Evolutionary conservation across 2,888 invertebrate species (phyloP), one percentile per base, ranked within the genome.

Genomic region (Orthosia incerta): DNA sequence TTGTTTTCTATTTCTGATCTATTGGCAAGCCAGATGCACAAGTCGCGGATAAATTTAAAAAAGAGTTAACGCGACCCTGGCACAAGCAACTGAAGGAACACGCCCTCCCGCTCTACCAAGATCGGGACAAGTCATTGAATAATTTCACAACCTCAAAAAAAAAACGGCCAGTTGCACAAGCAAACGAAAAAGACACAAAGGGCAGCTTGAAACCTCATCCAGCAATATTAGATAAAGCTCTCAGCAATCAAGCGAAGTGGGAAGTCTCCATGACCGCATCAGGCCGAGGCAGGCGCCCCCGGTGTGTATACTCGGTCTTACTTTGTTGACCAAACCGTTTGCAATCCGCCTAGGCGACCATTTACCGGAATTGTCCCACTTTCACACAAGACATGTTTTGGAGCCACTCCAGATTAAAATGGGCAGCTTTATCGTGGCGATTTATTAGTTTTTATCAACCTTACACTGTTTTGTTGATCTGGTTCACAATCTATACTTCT

Each of bases 331-430:
- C 70, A 12, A 69, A 18, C 48, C 20, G 66, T 67, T 74, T 13
- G 15, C 60, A 20, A 26, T n/a, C 15, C 76, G 23, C 13, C 48
- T 48, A 18, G 46, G 39, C 48, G 23, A 53, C 61, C 51, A 31
- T 68, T 73, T 56, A 23, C 67, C 61, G 55, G 70, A 65, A 74
- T 62, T 65, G 67, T 71, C 46, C 71, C 55, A 79, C 26, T 80
- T 82, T 61, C 45, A 64, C 31, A 61, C 51, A 74, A 59, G 68
- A 66, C 65, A 59, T 55, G 51, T 48, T 60, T 77, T 79, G 64
- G 68, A 74, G 61, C 45, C 39, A 56, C 59, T 74, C 79, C 67
- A 82, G 79, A 79, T 79, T n/a, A 63, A 71, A 82, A 74, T 53
- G 61, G 59, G 15, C 26, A 61, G 69, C 46, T 74, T 74, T 82